These are phyloP conservation scores for Mionectes olivaceus DNA, from an alignment of 2,797 vertebrate species.

Conservation along the genomic window DNA sequence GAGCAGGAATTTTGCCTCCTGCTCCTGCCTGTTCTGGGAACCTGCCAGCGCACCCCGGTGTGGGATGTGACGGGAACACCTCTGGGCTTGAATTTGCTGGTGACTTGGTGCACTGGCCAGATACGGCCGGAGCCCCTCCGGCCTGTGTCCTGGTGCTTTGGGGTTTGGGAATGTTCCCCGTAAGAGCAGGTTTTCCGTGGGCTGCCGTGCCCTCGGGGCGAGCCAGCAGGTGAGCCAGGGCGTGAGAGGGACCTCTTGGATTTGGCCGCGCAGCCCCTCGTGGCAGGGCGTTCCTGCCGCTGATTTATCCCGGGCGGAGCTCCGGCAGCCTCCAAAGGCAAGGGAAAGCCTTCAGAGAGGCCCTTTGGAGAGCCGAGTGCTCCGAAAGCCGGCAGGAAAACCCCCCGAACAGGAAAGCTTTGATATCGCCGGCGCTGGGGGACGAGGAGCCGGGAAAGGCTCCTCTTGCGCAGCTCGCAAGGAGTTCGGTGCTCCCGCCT, in stretches of 20 bases:
- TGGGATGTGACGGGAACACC: background rate
- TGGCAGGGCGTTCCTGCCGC: background rate
- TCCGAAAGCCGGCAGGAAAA: background rate
- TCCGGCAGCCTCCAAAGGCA: background rate
- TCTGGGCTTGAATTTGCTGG: background rate
- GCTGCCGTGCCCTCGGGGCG: accelerated
- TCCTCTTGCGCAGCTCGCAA: background rate
- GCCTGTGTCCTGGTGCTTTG: background rate
- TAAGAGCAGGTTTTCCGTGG: accelerated
- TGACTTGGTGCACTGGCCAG: accelerated
- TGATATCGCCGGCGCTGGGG: background rate
- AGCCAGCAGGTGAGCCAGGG: background rate
- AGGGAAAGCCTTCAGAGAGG: background rate
- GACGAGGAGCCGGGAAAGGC: background rate
- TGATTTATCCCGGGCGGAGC: background rate
- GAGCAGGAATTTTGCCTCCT: background rate
- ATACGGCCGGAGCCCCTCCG: background rate
- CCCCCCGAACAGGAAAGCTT: background rate
- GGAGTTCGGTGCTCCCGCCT: background rate
- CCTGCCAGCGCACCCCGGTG: accelerated
- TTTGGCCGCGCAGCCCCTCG: background rate
- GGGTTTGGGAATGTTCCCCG: background rate
- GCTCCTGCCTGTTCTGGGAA: background rate
- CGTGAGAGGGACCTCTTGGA: background rate
- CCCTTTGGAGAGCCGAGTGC: background rate